Evolutionary conservation across 2,113 vertebrate species (phyloP), one percentile per base, ranked within the genome.

Genomic region (Nesoenas mayeri): DNA sequence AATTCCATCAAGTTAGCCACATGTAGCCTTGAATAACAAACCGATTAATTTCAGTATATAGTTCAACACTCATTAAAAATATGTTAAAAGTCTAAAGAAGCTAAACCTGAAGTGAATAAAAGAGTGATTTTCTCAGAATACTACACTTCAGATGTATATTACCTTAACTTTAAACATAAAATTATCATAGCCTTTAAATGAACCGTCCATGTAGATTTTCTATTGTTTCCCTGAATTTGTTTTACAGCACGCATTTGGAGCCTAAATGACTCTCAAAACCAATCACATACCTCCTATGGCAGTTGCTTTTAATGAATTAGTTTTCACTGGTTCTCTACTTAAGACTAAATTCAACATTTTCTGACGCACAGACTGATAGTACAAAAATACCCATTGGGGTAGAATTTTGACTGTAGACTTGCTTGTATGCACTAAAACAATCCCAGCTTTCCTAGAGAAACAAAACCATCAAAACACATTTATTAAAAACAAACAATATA

Each of bases 381-480:
- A 86, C 28, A 25, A 93, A 97, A 91, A 95, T 60, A 83, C 26
- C 66, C 42, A 86, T 5, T 62, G 42, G 44, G 61, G 53, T 56
- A 80, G n/a, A 74, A 85, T 85, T 91, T 42, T 71, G 70, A 84
- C 36, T 67, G 38, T 79, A 89, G 65, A 77, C 11, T 89, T 88
- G n/a, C 38, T 36, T 71, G 62, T 28, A n/a, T 61, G 29, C 42
- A 62, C 57, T 86, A 91, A 96, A 82, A 88, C 48, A 78, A 56
- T 88, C 60, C 7, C n/a, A 71, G 36, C 7, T 77, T 95, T 93
- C 54, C 66, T 65, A 71, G 42, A 93, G 70, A 97, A 78, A 90
- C 18, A 92, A 82, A 95, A 84, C 31, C 75, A 95, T 79, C 82
- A 92, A 95, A 93, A 34, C 16, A 87, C n/a, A 86, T 81, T 95